A percentile compares a stretch with the other conserved stretches of the same genome.
Conservation (phyloP, 2,113 vertebrate genomes). For the Ciconia maguari region DNA sequence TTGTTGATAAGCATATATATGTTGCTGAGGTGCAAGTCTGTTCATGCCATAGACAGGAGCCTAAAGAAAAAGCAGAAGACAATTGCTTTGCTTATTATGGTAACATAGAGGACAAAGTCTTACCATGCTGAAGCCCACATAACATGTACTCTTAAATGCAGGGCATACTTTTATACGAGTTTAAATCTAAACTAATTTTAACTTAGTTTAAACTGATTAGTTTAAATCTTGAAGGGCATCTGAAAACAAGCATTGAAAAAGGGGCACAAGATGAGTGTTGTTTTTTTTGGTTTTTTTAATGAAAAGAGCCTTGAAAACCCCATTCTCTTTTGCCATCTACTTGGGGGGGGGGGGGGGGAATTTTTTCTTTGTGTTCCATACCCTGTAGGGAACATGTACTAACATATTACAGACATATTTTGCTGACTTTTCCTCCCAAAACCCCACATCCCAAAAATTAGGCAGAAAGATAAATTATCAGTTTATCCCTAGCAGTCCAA, state of each 20-base stretch:
- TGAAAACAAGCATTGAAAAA: background rate
- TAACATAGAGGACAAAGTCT: background rate
- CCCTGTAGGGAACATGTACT: accelerated
- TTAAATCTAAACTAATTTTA: background rate
- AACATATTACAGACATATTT: background rate
- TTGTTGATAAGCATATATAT: conserved; percentile 90
- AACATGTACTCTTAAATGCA: background rate
- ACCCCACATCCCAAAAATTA: background rate
- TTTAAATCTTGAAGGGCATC: background rate
- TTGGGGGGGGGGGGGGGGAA: too few species aligned
- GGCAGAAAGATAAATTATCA: background rate
- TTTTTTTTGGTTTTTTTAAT: background rate
- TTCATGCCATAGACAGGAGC: conserved; percentile 89
- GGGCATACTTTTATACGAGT: background rate
- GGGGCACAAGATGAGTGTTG: background rate
- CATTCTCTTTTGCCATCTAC: background rate
- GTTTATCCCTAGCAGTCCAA: background rate
- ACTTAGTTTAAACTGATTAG: background rate
- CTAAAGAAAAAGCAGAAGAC: conserved; percentile 53
- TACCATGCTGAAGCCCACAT: background rate
- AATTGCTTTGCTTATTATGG: background rate
- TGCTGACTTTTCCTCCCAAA: background rate
- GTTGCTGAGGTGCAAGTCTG: conserved; percentile 88
- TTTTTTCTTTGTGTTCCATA: too few species aligned
- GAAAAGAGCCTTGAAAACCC: background rate